Percentiles rank a stretch among this genome's conserved stretches.
phyloP scores from a whole-genome alignment of 2,888 invertebrate species.

The Caradrina kadenii region DNA sequence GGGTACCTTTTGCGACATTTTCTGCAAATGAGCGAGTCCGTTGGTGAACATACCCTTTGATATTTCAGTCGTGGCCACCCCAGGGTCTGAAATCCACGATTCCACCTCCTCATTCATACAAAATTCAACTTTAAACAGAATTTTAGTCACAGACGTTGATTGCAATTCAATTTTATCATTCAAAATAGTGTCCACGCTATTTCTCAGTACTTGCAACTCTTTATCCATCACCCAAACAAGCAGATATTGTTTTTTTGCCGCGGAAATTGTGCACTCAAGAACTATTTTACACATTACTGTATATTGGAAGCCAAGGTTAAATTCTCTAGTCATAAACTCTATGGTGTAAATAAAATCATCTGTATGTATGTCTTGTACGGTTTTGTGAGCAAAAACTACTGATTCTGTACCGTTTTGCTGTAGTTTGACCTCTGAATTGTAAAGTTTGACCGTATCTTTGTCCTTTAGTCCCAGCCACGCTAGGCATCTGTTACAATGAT shows the following conservation, averaged over 20 bases:
- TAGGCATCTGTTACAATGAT: slow-evolving; percentile 90
- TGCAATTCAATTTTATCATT: slow-evolving; percentile 79
- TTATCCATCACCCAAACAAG: slow-evolving; percentile 92
- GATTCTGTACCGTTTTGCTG: slow-evolving; percentile 70
- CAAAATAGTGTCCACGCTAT: slow-evolving; percentile 71
- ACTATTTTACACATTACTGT: slow-evolving; percentile 90
- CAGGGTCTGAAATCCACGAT: slow-evolving; percentile 89
- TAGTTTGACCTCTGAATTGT: slow-evolving; percentile 90
- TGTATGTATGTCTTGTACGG: slow-evolving; percentile 72
- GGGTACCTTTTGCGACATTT: slow-evolving; percentile 90
- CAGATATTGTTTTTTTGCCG: slow-evolving; percentile 86
- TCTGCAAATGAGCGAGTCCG: slow-evolving; percentile 89
- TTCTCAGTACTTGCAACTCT: slow-evolving; percentile 87
- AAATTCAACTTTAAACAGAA: slow-evolving; percentile 89
- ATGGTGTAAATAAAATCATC: slow-evolving; percentile 90
- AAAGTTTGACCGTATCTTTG: slow-evolving; percentile 87
- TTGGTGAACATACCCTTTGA: slow-evolving; percentile 91
- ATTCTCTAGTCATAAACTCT: slow-evolving; percentile 86
- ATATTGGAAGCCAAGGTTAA: slow-evolving; percentile 85
- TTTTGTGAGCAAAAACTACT: slow-evolving; percentile 75
- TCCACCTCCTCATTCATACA: slow-evolving; percentile 84
- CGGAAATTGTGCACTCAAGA: slow-evolving; percentile 85
- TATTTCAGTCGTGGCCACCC: slow-evolving; percentile 88
- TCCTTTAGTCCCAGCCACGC: slow-evolving; percentile 90
- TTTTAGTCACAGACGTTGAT: slow-evolving; percentile 88